A percentile compares a stretch with the other conserved stretches of the same genome.
phyloP scores from a whole-genome alignment of 2,888 invertebrate species.

The Ferrisia virgata region DNA sequence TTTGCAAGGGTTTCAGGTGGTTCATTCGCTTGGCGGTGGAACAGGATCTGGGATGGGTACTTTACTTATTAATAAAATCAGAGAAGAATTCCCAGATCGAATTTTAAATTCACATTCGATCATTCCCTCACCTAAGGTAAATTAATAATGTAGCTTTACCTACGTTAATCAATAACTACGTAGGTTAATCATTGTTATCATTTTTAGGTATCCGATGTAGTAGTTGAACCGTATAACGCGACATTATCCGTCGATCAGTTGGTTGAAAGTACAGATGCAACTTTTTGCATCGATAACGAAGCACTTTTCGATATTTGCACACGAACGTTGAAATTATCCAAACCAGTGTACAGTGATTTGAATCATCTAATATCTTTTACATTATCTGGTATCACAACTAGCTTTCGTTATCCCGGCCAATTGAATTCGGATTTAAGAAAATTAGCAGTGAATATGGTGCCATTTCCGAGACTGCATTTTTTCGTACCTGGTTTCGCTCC shows the following conservation, averaged over 20 bases:
- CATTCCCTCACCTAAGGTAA: conserved; percentile 35
- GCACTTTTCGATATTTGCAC: conserved; percentile 35
- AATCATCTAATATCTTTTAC: conserved; percentile 31
- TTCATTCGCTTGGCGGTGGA: conserved; percentile 37
- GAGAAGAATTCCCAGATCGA: conserved; percentile 41
- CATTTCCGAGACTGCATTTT: conserved; percentile 31
- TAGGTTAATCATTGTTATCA: neutral
- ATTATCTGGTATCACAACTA: conserved; percentile 16
- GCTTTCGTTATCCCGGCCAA: conserved; percentile 27
- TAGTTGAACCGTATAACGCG: conserved; percentile 35
- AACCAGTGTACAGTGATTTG: conserved; percentile 31
- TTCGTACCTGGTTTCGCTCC: conserved; percentile 36
- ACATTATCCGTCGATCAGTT: conserved; percentile 31
- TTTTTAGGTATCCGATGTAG: conserved; percentile 25
- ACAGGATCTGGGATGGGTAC: conserved; percentile 42
- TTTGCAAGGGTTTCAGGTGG: conserved; percentile 40
- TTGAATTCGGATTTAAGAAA: conserved; percentile 30
- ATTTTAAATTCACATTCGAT: conserved; percentile 34
- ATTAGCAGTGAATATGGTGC: conserved; percentile 29
- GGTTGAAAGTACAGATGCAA: conserved; percentile 29
- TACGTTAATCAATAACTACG: neutral
- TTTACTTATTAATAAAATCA: conserved; percentile 28
- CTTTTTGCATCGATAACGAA: conserved; percentile 37
- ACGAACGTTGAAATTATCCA: conserved; percentile 18
- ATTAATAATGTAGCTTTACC: too few species aligned